A percentile compares a stretch with the other conserved stretches of the same genome.
Conservation (phyloP, 1,140 invertebrate species). For the Lepidurus packardi region DNA sequence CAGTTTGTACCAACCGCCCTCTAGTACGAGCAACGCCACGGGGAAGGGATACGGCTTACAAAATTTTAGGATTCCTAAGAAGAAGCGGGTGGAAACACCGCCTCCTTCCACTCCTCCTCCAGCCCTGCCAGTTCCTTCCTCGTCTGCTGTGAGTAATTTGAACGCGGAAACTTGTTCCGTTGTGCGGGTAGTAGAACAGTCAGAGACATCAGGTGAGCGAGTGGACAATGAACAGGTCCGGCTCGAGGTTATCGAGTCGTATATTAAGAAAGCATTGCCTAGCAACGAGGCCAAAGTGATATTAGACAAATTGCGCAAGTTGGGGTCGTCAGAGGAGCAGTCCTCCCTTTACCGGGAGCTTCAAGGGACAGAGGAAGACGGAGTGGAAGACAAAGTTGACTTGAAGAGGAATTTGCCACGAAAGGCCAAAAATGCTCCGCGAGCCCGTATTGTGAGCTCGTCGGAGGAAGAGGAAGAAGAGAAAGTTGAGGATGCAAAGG, state of each 20-base stretch:
- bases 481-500: neutral
- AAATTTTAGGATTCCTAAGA: constrained; percentile 60
- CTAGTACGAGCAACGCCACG: constrained; percentile 43
- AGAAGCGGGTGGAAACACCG: constrained; percentile 44
- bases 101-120: constrained; percentile 33
- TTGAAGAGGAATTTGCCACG: neutral
- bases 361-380: neutral
- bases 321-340: neutral
- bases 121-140: constrained; percentile 26
- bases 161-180: neutral
- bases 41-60: constrained; percentile 53
- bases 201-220: neutral
- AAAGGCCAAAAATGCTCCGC: neutral
- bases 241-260: constrained; percentile 28
- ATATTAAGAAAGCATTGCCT: constrained; percentile 24
- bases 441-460: neutral
- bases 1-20: constrained; percentile 51
- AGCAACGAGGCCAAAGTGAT: constrained; percentile 27
- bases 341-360: neutral
- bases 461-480: neutral
- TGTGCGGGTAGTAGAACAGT: neutral
- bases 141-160: constrained; percentile 10
- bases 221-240: neutral
- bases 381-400: neutral
- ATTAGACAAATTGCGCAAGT: constrained; percentile 17